phyloP scores from a whole-genome alignment of 2,113 vertebrate genomes.

The Pseudopipra pipra region DNA sequence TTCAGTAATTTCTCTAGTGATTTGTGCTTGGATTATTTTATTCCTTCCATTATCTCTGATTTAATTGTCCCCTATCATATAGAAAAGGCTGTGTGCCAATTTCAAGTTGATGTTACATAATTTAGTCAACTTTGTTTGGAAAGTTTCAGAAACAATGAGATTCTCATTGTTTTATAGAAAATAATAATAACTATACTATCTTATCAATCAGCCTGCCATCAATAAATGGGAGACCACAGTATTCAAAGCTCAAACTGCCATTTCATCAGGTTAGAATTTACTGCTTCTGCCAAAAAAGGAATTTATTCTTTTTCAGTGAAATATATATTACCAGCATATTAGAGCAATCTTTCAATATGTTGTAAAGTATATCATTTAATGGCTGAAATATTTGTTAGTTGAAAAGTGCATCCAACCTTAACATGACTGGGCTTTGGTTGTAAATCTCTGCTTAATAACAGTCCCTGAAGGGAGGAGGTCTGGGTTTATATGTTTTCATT shows the following conservation, averaged over 20 bases:
- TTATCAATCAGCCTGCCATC: not conserved
- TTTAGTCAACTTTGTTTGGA: constrained; percentile 15
- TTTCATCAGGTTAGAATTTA: constrained; percentile 13
- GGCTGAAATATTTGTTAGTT: constrained; percentile 55
- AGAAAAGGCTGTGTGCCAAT: constrained; percentile 30
- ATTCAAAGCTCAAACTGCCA: not conserved
- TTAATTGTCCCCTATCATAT: constrained; percentile 60
- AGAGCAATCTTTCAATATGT: constrained; percentile 39
- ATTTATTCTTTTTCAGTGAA: constrained; percentile 24
- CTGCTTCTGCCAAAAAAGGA: not conserved
- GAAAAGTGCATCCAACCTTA: constrained; percentile 37
- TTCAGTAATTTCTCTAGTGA: constrained; percentile 78
- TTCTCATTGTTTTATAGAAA: not conserved
- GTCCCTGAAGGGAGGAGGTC: constrained; percentile 4
- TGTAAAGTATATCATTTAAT: constrained; percentile 54
- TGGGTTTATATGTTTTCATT: constrained; percentile 22
- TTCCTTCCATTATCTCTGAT: constrained; percentile 66
- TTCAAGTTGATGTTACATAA: constrained; percentile 21
- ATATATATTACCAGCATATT: constrained; percentile 45
- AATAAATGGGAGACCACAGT: not conserved
- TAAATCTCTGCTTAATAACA: constrained; percentile 60
- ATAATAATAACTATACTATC: not conserved
- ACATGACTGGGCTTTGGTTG: not conserved
- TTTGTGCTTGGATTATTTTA: constrained; percentile 64
- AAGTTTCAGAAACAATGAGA: not conserved